These are phyloP conservation scores for Cerceris ruficornis DNA, from an alignment of 2,888 invertebrate species.

Conservation along the genomic window DNA sequence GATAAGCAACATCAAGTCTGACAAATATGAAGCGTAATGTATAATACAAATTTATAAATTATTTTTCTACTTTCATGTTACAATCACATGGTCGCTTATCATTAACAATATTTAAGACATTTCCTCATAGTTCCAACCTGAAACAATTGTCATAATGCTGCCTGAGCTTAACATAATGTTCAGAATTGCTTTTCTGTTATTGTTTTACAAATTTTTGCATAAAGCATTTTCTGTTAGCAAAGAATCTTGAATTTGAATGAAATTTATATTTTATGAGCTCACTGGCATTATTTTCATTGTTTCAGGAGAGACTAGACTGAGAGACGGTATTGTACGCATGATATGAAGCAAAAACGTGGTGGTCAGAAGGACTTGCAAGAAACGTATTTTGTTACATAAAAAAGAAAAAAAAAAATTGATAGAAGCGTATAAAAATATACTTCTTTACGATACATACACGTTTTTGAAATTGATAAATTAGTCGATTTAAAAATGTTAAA, in stretches of 20 bases:
- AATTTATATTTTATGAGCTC: conserved; percentile 70
- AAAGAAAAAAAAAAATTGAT: conserved; percentile 20
- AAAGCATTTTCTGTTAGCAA: conserved; percentile 57
- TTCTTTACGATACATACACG: conserved; percentile 24
- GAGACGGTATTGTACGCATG: conserved; percentile 67
- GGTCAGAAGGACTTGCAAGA: conserved; percentile 61
- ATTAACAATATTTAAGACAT: conserved; percentile 51
- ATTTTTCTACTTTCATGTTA: conserved; percentile 38
- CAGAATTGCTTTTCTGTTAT: conserved; percentile 65
- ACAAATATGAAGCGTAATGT: not conserved
- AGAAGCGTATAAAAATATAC: conserved; percentile 22
- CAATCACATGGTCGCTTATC: conserved; percentile 21
- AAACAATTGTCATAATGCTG: conserved; percentile 81
- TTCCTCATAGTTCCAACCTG: conserved; percentile 76
- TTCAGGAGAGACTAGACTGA: conserved; percentile 83
- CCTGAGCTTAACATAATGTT: conserved; percentile 77
- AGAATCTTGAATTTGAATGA: conserved; percentile 57
- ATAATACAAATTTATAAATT: conserved; percentile 18
- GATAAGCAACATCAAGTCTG: conserved; percentile 2
- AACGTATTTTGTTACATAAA: conserved; percentile 52
- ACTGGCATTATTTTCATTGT: conserved; percentile 83
- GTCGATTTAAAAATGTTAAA: conserved; percentile 9
- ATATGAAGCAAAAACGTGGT: conserved; percentile 60
- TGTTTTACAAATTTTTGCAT: conserved; percentile 54
- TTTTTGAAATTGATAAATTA: conserved; percentile 18